Conservation (phyloP, 2,113 vertebrate genomes). For the Suncus etruscus region DNA sequence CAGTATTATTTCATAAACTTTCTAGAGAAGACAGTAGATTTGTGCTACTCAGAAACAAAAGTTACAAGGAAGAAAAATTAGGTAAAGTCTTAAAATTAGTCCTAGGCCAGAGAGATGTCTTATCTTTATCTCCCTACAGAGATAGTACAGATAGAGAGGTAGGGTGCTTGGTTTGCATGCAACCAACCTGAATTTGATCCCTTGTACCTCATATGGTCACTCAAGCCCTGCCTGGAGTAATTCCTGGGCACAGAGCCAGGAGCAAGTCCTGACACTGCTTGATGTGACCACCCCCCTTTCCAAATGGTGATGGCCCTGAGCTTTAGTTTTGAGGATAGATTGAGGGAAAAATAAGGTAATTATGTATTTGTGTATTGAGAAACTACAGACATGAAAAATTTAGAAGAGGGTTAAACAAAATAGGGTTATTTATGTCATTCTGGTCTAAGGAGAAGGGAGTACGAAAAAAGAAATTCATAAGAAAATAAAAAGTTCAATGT, state of each 20-base stretch:
- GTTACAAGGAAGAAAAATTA: not conserved
- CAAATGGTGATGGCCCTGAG: not conserved
- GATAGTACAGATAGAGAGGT: no score
- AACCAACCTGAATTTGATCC: no score
- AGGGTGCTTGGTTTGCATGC: no score
- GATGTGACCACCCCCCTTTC: no score
- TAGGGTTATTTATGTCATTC: not conserved
- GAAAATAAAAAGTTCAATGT: not conserved
- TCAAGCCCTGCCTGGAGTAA: no score
- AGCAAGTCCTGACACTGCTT: no score
- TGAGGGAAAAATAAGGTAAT: not conserved
- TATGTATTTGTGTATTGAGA: not conserved
- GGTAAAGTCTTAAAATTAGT: not conserved
- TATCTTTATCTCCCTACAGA: no score
- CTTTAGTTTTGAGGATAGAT: not conserved
- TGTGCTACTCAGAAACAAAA: not conserved
- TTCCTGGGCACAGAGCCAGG: no score
- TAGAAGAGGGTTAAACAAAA: not conserved
- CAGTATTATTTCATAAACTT: constrained; percentile 7
- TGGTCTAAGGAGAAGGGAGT: not conserved
- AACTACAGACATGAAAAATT: not conserved
- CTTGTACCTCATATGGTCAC: no score
- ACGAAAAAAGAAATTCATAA: not conserved
- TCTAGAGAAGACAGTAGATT: not conserved
- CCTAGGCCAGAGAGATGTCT: no score